Evolutionary conservation across 2,888 invertebrate species (phyloP).

Genomic region (Osmoderma eremita): DNA sequence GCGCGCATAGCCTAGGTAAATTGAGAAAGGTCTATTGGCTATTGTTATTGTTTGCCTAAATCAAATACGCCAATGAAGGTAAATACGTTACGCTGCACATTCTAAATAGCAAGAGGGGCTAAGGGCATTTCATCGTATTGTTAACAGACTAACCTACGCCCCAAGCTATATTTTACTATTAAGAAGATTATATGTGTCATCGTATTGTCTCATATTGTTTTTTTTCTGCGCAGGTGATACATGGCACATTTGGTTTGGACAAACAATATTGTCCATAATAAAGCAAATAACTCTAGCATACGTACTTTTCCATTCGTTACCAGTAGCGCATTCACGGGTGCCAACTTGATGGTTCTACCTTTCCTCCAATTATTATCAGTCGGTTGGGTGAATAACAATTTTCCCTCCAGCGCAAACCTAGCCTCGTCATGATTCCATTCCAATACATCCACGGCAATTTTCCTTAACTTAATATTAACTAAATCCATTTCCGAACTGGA

Average conservation of each 20-base stretch:
- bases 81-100: no score
- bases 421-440: slow-evolving; percentile 96
- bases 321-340: slow-evolving; percentile 88
- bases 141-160: no score
- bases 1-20: no score
- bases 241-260: background rate
- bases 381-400: slow-evolving; percentile 86
- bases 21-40: no score
- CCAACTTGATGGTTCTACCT: slow-evolving; percentile 87
- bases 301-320: slow-evolving; percentile 91
- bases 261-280: background rate
- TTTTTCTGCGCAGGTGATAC: no score
- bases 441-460: slow-evolving; percentile 92
- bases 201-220: no score
- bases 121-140: no score
- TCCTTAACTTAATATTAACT: slow-evolving; percentile 88
- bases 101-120: no score
- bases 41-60: no score
- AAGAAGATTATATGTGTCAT: no score
- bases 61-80: no score
- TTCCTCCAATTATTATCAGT: slow-evolving; percentile 92
- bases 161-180: no score
- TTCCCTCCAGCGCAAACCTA: slow-evolving; percentile 90
- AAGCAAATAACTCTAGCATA: background rate
- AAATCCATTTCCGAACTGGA: slow-evolving; percentile 87